These are phyloP conservation scores for Rhadinocentrus ornatus DNA, from an alignment of 2,797 vertebrate genomes.

Conservation along the genomic window DNA sequence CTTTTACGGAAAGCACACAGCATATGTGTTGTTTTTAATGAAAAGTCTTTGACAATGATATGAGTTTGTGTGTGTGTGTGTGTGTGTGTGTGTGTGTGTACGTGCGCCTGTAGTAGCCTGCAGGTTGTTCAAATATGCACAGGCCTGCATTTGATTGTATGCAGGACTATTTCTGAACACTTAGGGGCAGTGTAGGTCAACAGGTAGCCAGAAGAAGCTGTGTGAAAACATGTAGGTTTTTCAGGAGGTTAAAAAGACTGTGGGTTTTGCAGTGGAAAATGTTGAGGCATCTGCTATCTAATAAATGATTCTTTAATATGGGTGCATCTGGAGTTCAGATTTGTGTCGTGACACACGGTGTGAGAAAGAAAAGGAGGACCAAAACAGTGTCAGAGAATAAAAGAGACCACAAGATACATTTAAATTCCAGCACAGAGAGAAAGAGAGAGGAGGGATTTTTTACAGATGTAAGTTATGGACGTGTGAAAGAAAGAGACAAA, in stretches of 20 bases:
- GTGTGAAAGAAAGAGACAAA: conserved; percentile 30
- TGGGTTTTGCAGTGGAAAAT: conserved; percentile 13
- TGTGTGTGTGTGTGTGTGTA: not conserved
- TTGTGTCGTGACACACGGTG: conserved; percentile 29
- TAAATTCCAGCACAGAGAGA: conserved; percentile 1
- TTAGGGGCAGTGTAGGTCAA: conserved; percentile 62
- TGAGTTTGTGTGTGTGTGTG: not conserved
- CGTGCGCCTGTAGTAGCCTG: not conserved
- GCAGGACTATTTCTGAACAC: conserved; percentile 56
- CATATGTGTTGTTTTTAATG: not conserved
- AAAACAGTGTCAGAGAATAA: conserved; percentile 19
- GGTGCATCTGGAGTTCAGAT: conserved; percentile 19
- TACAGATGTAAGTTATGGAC: conserved; percentile 34
- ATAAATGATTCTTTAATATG: conserved; percentile 5
- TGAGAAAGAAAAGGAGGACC: conserved; percentile 11
- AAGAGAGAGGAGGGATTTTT: conserved; percentile 15
- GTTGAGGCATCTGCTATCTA: conserved; percentile 23
- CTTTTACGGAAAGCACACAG: not conserved
- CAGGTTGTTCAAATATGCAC: not conserved
- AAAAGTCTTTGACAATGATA: not conserved
- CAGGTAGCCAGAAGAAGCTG: conserved; percentile 21
- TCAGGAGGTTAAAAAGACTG: conserved; percentile 14
- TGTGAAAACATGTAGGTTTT: conserved; percentile 9
- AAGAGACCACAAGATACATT: conserved; percentile 22
- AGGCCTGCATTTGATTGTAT: conserved; percentile 10